Percentiles rank a stretch among this genome's conserved stretches.
These are phyloP conservation scores for Calameuta idolon DNA, from an alignment of 2,888 invertebrate species.

Conservation along the genomic window DNA sequence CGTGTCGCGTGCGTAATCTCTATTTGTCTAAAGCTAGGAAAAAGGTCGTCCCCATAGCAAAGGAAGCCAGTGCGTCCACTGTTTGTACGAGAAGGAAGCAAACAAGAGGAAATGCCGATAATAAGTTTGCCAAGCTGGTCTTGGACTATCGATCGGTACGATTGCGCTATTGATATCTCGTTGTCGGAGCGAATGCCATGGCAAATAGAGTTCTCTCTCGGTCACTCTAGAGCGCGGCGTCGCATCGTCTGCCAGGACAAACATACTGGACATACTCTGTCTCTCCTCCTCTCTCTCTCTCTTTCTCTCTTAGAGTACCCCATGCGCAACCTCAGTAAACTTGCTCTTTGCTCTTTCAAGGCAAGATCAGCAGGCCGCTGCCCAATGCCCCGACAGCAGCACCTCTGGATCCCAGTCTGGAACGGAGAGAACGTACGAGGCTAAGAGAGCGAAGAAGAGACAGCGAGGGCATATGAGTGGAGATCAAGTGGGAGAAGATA, in stretches of 20 bases:
- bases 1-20: background rate
- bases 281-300: background rate
- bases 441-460: background rate
- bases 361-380: background rate
- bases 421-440: background rate
- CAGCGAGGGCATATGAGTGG: conserved; percentile 3
- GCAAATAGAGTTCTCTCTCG: background rate
- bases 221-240: background rate
- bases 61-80: conserved; percentile 1
- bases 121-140: background rate
- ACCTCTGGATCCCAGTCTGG: background rate
- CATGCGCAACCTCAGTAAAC: background rate
- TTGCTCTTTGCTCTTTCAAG: background rate
- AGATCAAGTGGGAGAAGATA: background rate
- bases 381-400: background rate
- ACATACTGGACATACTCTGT: background rate
- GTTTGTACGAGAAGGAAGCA: background rate
- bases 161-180: background rate
- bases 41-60: background rate
- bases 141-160: background rate
- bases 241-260: background rate
- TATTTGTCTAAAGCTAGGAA: background rate
- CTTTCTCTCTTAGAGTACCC: background rate
- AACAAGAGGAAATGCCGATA: background rate
- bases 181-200: background rate